Percentiles rank a stretch among this genome's conserved stretches.
Evolutionary conservation across 2,888 invertebrate genomes (phyloP).

Genomic region (Lypha dubia): DNA sequence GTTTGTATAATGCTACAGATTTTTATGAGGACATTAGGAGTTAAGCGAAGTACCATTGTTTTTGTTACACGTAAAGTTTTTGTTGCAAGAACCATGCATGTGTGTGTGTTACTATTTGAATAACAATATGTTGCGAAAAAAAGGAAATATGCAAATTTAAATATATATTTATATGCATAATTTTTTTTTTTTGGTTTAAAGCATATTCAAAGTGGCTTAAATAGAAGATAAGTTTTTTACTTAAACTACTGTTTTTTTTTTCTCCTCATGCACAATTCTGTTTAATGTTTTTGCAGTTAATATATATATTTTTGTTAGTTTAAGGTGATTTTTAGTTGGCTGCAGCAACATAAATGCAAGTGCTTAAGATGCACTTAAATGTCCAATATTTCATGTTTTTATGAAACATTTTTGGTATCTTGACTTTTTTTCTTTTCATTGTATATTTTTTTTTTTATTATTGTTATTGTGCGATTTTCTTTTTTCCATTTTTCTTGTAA

Average conservation of each 20-base stretch:
- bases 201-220: constrained; percentile 57
- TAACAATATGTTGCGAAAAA: constrained; percentile 40
- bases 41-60: constrained; percentile 65
- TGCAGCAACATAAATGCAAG: constrained; percentile 76
- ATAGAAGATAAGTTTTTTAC: constrained; percentile 56
- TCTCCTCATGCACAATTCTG: constrained; percentile 20
- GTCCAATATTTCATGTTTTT: constrained; percentile 80
- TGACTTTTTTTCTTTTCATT: constrained; percentile 35
- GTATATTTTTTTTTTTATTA: constrained; percentile 28
- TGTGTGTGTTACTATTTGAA: constrained; percentile 20
- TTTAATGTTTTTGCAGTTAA: constrained; percentile 12
- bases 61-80: constrained; percentile 53
- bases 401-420: constrained; percentile 71
- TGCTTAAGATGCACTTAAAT: constrained; percentile 77
- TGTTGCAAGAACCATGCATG: constrained; percentile 34
- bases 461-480: constrained; percentile 59
- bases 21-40: constrained; percentile 72
- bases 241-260: constrained; percentile 53
- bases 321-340: constrained; percentile 46
- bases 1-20: constrained; percentile 64
- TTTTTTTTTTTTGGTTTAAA: constrained; percentile 25
- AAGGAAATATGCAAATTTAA: constrained; percentile 68
- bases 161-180: constrained; percentile 33
- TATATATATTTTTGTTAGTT: constrained; percentile 14
- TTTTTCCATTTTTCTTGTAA: constrained; percentile 70